Base-by-base conservation (phyloP, 2,888 invertebrate genomes). In the Rotaria socialis region DNA sequence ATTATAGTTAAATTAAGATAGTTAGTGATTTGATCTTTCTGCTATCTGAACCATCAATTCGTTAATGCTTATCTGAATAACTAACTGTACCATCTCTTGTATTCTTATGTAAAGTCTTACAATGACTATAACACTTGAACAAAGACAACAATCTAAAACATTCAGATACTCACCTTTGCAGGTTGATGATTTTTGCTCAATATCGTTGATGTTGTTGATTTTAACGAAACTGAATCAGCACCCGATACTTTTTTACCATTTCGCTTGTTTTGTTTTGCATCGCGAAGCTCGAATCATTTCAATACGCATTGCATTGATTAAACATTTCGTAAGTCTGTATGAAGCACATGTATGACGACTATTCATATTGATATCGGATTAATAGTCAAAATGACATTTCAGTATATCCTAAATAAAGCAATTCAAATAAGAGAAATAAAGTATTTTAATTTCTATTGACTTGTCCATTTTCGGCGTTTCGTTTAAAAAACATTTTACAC, bases 291-390 rank as follows among this genome's bases (percentile, higher is more conserved):
- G 35, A 35, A 67, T 35, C 67, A 67, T 27, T 19, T 67, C 67
- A 19, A 19, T 67, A 67, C 19, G 19, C 90, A 90, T 90, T 80
- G 90, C 90, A 74, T 90, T 90, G 88, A 90, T 90, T 86, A 90
- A 89, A 87, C 90, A 90, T 87, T 90, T 90, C 56, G 90, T 88
- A 41, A 90, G 88, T 84, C 90, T 88, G 88, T 90, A 90, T 6
- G 90, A 90, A 86, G 90, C 90, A 87, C 90, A 90, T 87, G 90
- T 90, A 52, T 90, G 88, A 84, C 90, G 67, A 67, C 35, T 67
- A 19, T 7, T 35, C 0, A 67, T 27, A 19, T 1, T 67, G 19
- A 67, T 67, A 10, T 27, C 16, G 7, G 35, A 67, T 19, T 67
- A 1, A 19, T 67, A 19, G 7, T 41, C 67, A 67, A 7, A 27